These are phyloP conservation scores for Chrysolina haemoptera DNA, from an alignment of 2,888 invertebrate species.

Conservation along the genomic window DNA sequence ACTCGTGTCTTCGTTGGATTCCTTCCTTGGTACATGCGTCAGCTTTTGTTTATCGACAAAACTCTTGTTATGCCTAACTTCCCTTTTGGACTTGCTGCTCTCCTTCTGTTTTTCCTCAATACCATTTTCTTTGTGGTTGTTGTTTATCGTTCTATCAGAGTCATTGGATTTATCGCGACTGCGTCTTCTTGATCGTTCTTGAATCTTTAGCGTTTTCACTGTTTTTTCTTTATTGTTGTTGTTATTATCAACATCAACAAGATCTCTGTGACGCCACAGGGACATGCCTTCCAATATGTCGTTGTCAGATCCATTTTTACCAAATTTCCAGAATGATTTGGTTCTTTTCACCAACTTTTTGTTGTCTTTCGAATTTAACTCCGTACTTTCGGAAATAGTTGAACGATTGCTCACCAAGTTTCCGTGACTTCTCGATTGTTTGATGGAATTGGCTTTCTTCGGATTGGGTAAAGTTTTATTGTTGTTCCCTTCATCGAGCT, in stretches of 20 bases:
- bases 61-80: conserved; percentile 36
- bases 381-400: conserved; percentile 74
- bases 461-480: conserved; percentile 56
- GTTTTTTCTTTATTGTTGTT: conserved; percentile 71
- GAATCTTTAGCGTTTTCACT: conserved; percentile 47
- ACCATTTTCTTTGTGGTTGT: conserved; percentile 67
- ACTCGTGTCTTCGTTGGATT: conserved; percentile 50
- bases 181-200: conserved; percentile 64
- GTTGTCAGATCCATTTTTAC: conserved; percentile 77
- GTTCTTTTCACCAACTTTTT: conserved; percentile 84
- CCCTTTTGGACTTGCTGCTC: conserved; percentile 66
- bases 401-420: conserved; percentile 63
- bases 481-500: conserved; percentile 62
- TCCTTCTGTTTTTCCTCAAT: conserved; percentile 66
- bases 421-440: conserved; percentile 66
- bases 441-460: conserved; percentile 51
- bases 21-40: conserved; percentile 50
- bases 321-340: conserved; percentile 90
- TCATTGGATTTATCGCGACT: conserved; percentile 67
- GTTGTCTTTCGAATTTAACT: conserved; percentile 73
- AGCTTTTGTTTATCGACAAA: conserved; percentile 54
- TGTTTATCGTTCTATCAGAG: conserved; percentile 68
- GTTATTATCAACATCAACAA: conserved; percentile 79
- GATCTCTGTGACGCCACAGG: conserved; percentile 87
- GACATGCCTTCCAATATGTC: conserved; percentile 91